These are phyloP conservation scores for Holotrichia oblita DNA, from an alignment of 1,140 invertebrate species.

Conservation along the genomic window DNA sequence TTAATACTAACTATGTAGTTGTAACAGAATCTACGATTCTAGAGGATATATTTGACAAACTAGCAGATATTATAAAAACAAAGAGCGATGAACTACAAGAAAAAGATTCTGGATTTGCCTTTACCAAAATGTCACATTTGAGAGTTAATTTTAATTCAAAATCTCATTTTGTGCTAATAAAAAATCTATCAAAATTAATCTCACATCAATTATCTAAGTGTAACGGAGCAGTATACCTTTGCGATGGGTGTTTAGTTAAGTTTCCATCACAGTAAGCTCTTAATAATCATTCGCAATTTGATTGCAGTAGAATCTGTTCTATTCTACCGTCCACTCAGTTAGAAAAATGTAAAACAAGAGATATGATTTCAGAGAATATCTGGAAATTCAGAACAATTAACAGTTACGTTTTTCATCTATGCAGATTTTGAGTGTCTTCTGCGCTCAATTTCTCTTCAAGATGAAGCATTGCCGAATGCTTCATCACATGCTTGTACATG, in stretches of 20 bases:
- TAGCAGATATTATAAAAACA: background rate
- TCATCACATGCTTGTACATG: background rate
- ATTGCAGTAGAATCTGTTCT: constrained; percentile 44
- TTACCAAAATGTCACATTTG: constrained; percentile 42
- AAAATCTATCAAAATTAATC: constrained; percentile 13
- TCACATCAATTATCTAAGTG: background rate
- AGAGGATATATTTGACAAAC: background rate
- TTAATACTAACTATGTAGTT: background rate
- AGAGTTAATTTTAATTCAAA: constrained; percentile 35
- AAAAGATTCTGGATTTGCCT: constrained; percentile 42
- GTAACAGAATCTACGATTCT: background rate
- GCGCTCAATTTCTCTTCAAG: background rate
- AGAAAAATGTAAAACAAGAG: background rate
- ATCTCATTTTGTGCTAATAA: background rate
- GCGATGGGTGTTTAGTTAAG: constrained; percentile 57
- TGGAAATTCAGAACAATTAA: constrained; percentile 40
- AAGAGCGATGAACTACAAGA: constrained; percentile 46
- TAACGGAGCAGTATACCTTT: constrained; percentile 37
- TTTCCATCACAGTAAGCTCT: constrained; percentile 50
- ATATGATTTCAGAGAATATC: background rate
- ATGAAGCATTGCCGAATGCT: background rate
- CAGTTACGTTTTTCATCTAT: too few relatives aligned
- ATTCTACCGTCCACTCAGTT: background rate
- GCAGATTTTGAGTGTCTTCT: constrained; percentile 43
- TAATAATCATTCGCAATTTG: constrained; percentile 48